A percentile compares a stretch with the other conserved stretches of the same genome.
These are phyloP conservation scores for Brachionus paranguensis DNA, from an alignment of 1,140 invertebrate species.

Conservation along the genomic window DNA sequence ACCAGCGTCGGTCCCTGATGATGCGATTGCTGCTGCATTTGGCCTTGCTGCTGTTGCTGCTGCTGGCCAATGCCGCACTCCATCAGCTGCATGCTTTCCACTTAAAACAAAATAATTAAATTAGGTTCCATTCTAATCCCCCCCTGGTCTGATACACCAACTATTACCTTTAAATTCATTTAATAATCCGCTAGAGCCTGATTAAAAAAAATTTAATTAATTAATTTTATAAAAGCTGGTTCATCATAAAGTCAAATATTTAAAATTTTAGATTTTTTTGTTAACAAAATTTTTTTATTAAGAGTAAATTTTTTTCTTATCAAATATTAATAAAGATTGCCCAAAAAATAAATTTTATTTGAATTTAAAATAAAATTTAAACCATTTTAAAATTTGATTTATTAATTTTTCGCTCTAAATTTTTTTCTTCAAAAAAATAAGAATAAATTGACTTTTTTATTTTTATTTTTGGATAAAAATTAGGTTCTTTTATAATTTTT, in stretches of 20 bases:
- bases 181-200: background rate
- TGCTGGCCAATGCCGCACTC: background rate
- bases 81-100: background rate
- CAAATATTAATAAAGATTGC: too few relatives aligned
- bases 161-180: slow-evolving; percentile 8
- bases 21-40: background rate
- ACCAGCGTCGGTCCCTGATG: slow-evolving; percentile 4
- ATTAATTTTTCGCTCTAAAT: too few relatives aligned
- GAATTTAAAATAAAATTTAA: too few relatives aligned
- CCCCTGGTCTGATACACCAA: background rate
- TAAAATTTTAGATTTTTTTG: background rate
- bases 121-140: background rate
- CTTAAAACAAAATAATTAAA: background rate
- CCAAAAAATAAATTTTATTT: too few relatives aligned
- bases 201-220: background rate
- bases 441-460: too few relatives aligned
- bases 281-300: too few relatives aligned
- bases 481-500: too few relatives aligned
- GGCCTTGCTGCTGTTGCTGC: background rate
- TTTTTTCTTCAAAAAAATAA: too few relatives aligned
- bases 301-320: too few relatives aligned
- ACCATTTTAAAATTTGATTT: too few relatives aligned
- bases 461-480: too few relatives aligned
- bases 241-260: background rate
- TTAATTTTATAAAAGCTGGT: background rate